These are phyloP conservation scores for Mesocricetus auratus DNA, from an alignment of 2,113 vertebrate genomes.

Conservation along the genomic window DNA sequence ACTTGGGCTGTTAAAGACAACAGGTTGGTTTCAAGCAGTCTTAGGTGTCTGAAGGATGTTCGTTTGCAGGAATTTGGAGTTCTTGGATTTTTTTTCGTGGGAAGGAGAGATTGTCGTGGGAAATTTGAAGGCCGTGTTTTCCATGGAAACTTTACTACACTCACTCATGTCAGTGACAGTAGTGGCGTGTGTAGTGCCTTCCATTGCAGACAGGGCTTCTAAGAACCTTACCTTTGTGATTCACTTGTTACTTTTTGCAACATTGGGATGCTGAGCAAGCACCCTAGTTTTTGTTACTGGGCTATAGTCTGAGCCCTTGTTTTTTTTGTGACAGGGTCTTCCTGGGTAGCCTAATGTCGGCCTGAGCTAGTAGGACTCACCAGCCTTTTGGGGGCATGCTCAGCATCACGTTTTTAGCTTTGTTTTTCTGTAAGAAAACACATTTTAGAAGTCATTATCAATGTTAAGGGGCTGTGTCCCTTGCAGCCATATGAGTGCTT, in stretches of 20 bases:
- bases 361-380: not conserved
- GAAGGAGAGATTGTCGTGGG: constrained; percentile 17
- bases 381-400: not conserved
- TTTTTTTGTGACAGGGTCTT: not conserved
- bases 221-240: not conserved
- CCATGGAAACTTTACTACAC: not conserved
- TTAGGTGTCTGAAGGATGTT: not conserved
- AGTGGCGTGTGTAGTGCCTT: constrained; percentile 7
- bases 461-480: not conserved
- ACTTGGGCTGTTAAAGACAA: not conserved
- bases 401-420: not conserved
- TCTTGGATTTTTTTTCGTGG: not conserved
- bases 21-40: not conserved
- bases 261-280: not conserved
- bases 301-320: not conserved
- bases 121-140: constrained; percentile 32
- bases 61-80: constrained; percentile 13
- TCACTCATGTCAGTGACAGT: not conserved
- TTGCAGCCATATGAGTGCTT: constrained; percentile 16
- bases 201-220: not conserved
- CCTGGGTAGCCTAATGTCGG: not conserved
- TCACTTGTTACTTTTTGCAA: not conserved
- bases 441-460: not conserved
- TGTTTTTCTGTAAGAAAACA: not conserved
- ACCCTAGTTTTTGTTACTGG: not conserved